These are phyloP conservation scores for Pseudococcus jackbeardsleyi DNA, from an alignment of 2,888 invertebrate species.

Conservation along the genomic window DNA sequence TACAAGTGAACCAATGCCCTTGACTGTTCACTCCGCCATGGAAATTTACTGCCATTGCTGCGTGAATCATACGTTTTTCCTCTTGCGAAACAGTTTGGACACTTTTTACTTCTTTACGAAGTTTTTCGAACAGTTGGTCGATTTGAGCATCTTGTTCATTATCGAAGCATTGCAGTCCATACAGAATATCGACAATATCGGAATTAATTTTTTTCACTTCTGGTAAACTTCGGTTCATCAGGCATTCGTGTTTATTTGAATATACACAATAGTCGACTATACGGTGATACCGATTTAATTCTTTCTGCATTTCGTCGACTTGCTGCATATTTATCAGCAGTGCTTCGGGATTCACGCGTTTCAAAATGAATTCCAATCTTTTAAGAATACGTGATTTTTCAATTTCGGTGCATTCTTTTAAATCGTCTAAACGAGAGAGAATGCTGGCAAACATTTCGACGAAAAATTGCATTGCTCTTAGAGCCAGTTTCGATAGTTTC, in stretches of 20 bases:
- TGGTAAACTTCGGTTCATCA: not conserved
- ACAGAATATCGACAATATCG: constrained; percentile 65
- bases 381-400: not conserved
- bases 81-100: constrained; percentile 69
- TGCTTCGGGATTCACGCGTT: not conserved
- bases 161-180: constrained; percentile 67
- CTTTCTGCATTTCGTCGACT: constrained; percentile 50
- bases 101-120: constrained; percentile 67
- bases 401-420: not conserved
- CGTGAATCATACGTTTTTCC: constrained; percentile 73
- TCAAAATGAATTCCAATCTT: not conserved
- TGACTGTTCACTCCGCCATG: constrained; percentile 70
- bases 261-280: constrained; percentile 51
- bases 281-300: constrained; percentile 54
- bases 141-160: constrained; percentile 66
- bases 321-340: constrained; percentile 55
- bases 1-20: constrained; percentile 82
- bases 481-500: not conserved
- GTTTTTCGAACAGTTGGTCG: constrained; percentile 66
- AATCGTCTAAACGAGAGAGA: not conserved
- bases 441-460: not conserved
- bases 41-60: constrained; percentile 66
- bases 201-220: constrained; percentile 35
- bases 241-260: not conserved
- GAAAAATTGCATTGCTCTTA: not conserved